Percentiles rank a stretch among this genome's conserved stretches.
Conservation (phyloP, 2,797 vertebrate species). For the Malurus splendens region DNA sequence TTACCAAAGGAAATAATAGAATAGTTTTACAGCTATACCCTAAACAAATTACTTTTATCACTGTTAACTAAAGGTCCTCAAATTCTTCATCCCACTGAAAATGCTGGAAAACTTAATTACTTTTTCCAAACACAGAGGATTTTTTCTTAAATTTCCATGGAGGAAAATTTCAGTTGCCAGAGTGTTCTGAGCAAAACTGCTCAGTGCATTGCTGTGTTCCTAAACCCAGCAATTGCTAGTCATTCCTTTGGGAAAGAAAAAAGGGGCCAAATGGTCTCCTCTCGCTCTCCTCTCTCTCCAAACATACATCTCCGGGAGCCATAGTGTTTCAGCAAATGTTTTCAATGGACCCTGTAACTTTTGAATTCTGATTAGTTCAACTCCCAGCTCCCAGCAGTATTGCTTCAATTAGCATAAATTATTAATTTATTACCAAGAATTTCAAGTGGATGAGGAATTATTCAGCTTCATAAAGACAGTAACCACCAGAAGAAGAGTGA, state of each 20-base stretch:
- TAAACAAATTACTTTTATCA: neutral
- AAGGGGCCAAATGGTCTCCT: neutral
- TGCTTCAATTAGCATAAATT: conserved; percentile 62
- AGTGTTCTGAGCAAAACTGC: neutral
- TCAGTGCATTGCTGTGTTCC: neutral
- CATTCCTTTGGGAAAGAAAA: neutral
- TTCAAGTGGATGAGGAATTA: conserved; percentile 55
- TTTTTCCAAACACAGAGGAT: neutral
- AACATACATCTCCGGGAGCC: neutral
- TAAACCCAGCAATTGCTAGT: neutral
- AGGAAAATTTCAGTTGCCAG: neutral
- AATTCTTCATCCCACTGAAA: neutral
- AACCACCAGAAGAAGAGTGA: conserved; percentile 9
- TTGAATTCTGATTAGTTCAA: neutral
- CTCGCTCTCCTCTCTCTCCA: neutral
- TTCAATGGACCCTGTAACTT: conserved; percentile 7
- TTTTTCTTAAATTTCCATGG: neutral
- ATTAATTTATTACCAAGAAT: conserved; percentile 64
- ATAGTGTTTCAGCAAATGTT: neutral
- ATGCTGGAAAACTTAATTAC: neutral
- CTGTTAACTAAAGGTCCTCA: neutral
- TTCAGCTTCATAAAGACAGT: conserved; percentile 40
- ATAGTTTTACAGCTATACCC: fast-evolving
- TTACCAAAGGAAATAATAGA: neutral
- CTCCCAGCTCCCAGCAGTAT: conserved; percentile 5